Evolutionary conservation across 2,888 invertebrate species (phyloP).

Genomic region (Charanyca ferruginea): DNA sequence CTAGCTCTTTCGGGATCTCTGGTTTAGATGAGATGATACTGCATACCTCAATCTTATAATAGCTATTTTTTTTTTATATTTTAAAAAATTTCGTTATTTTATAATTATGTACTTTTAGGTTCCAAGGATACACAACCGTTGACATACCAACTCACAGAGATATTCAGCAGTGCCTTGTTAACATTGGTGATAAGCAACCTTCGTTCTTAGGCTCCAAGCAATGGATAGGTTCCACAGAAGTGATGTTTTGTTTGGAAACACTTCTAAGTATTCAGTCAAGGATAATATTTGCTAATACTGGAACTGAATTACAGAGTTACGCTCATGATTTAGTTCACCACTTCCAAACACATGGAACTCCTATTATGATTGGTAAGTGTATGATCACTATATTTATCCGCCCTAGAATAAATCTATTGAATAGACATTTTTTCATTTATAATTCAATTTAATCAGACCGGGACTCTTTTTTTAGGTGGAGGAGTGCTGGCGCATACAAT

Average conservation of each 20-base stretch:
- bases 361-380: conserved; percentile 98
- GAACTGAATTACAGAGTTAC: conserved; percentile 95
- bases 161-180: conserved; percentile 98
- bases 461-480: conserved; percentile 92
- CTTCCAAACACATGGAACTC: conserved; percentile 98
- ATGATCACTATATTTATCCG: neutral
- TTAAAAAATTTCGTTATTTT: too few species aligned
- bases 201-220: conserved; percentile 97
- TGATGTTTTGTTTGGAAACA: conserved; percentile 97
- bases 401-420: too few species aligned
- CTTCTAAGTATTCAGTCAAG: conserved; percentile 94
- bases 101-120: conserved; percentile 84
- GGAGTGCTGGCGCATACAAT: conserved; percentile 99
- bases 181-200: conserved; percentile 97
- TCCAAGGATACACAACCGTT: conserved; percentile 95
- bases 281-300: conserved; percentile 96
- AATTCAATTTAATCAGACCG: neutral
- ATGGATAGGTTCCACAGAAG: conserved; percentile 99
- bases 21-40: too few species aligned
- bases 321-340: conserved; percentile 96
- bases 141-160: conserved; percentile 95
- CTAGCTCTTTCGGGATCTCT: too few species aligned
- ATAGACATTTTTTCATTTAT: too few species aligned
- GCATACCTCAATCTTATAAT: too few species aligned
- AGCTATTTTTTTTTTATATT: too few species aligned